Evolutionary conservation across 2,888 invertebrate species (phyloP), one percentile per base, ranked within the genome.

Genomic region (Andrena camellia): DNA sequence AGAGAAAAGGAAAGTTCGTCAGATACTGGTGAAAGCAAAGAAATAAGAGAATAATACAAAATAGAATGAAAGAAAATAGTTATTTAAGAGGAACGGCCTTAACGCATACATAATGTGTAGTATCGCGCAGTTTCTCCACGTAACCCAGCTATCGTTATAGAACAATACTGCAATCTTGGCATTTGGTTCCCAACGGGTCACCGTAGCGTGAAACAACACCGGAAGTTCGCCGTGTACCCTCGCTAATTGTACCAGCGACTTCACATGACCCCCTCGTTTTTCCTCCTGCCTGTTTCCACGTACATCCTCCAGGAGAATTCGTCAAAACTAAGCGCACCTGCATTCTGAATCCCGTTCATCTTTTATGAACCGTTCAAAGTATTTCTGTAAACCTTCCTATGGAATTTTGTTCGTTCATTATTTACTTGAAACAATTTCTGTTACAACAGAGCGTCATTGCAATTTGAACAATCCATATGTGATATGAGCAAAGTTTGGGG

Each of bases 221-320:
- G 94, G 94, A 94, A 93, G 92, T 93, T 89, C 93, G 92, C 92
- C 90, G 87, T 89, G 87, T 92, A 91, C 93, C 90, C 91, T 85
- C 88, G 89, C 91, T 93, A 94, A 93, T 93, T 93, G 91, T 90
- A 89, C 86, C 86, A 89, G 87, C 90, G 86, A 91, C 90, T 92
- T 92, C 92, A 86, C 92, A 93, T 92, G 92, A 93, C 92, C 93
- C 89, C 88, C 79, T 85, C 88, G 59, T 72, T 60, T 70, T 69
- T 70, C 35, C 77, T 70, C 50, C 63, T 63, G 57, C 63, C 26
- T 50, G 33, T 50, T 71, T 62, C 52, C 29, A 68, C 70, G 33
- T 64, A 70, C 60, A 67, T 50, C 42, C 57, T 8, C 69, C 54
- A 8, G 10, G 29, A 23, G 63, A 66, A 62, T 75, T 66, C 57